Evolutionary conservation across 2,113 vertebrate species (phyloP).

Genomic region (Tricholaema leucomelas): DNA sequence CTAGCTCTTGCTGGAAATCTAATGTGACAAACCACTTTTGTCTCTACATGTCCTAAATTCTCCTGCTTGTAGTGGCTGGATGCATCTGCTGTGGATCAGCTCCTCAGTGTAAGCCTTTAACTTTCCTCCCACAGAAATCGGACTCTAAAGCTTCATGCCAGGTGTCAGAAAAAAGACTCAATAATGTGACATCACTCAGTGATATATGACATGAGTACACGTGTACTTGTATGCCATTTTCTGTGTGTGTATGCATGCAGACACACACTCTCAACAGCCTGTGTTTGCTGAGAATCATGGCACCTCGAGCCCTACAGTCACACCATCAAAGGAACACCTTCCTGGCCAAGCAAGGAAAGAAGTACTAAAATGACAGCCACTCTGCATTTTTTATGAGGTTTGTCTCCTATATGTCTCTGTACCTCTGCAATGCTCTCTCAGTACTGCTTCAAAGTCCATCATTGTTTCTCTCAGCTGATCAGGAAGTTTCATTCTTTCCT

Average conservation of each 20-base stretch:
- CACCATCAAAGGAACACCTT: not conserved
- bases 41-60: not conserved
- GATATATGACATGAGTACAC: not conserved
- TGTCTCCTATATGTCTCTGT: conserved; percentile 2
- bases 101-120: not conserved
- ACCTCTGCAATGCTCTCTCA: not conserved
- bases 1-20: not conserved
- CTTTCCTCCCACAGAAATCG: not conserved
- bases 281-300: not conserved
- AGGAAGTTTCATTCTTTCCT: not conserved
- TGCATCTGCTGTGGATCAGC: not conserved
- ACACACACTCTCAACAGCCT: not conserved
- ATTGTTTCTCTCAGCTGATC: not conserved
- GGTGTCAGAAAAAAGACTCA: not conserved
- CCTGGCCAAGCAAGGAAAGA: not conserved
- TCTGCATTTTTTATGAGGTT: conserved; percentile 40
- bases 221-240: not conserved
- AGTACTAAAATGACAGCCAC: not conserved
- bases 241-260: not conserved
- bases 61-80: not conserved
- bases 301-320: not conserved
- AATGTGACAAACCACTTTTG: not conserved
- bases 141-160: not conserved
- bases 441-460: not conserved
- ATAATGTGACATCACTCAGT: not conserved